Conservation (phyloP, 64 coral and sea anemone genomes). For the Pachyseris speciosa region DNA sequence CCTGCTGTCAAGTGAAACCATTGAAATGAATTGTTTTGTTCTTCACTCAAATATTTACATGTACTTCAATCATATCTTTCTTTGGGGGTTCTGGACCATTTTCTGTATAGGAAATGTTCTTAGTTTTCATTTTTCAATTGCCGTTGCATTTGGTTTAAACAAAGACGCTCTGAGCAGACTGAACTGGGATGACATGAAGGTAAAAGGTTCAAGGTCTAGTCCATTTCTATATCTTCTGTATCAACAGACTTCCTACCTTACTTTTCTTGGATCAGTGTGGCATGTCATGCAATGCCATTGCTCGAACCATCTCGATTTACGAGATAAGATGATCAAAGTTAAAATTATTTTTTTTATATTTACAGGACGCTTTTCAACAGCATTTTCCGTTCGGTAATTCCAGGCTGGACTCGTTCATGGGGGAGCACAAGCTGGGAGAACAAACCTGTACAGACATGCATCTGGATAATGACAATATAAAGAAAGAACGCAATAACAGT, state of each 20-base stretch:
- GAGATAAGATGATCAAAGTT: no score
- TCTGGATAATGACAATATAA: background rate
- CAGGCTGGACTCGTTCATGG: background rate
- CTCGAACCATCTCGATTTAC: no score
- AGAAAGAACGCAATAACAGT: background rate
- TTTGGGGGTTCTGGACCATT: no score
- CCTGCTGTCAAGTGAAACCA: no score
- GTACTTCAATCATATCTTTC: no score
- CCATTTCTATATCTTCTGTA: no score
- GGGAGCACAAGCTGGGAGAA: constrained; percentile 9
- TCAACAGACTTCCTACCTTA: no score
- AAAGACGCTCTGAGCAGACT: constrained; percentile 10
- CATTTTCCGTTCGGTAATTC: background rate
- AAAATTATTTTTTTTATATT: background rate
- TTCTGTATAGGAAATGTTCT: background rate
- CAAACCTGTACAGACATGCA: background rate
- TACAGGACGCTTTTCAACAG: constrained; percentile 24
- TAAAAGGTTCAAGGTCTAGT: background rate
- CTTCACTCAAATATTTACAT: no score
- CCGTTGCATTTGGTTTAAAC: constrained; percentile 21
- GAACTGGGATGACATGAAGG: constrained; percentile 6
- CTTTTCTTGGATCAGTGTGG: no score
- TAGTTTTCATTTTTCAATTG: background rate
- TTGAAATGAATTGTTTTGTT: no score
- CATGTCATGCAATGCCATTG: no score